Conservation (phyloP, 2,797 vertebrate genomes). For the Smutsia temminckii region DNA sequence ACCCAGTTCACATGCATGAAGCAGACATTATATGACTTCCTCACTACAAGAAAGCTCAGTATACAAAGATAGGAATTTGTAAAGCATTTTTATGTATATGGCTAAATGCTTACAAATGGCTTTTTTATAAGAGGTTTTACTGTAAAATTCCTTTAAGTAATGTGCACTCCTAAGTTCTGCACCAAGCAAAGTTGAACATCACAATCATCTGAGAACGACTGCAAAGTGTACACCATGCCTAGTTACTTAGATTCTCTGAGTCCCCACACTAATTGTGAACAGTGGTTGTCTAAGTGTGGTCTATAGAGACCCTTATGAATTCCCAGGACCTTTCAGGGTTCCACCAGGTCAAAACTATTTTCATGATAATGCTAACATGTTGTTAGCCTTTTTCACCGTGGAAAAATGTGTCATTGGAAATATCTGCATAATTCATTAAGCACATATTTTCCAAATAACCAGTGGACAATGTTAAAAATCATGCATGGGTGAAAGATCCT, state of each 20-base stretch:
- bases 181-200: neutral
- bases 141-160: neutral
- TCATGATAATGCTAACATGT: neutral
- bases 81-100: neutral
- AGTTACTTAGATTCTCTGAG: neutral
- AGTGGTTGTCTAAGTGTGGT: neutral
- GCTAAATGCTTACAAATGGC: neutral
- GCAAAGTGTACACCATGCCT: neutral
- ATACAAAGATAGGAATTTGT: conserved; percentile 10
- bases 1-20: neutral
- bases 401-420: neutral
- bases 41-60: neutral
- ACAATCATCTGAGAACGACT: neutral
- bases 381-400: neutral
- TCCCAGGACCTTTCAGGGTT: neutral
- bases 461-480: neutral
- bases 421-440: neutral
- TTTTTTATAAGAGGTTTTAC: neutral
- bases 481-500: neutral
- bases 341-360: neutral
- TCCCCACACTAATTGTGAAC: neutral
- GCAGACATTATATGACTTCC: neutral
- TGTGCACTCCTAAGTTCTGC: neutral
- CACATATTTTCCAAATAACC: neutral
- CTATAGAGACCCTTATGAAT: neutral